Percentiles rank a stretch among this genome's conserved stretches.
phyloP scores from a whole-genome alignment of 2,888 invertebrate genomes.

The Pollenia griseotomentosa region DNA sequence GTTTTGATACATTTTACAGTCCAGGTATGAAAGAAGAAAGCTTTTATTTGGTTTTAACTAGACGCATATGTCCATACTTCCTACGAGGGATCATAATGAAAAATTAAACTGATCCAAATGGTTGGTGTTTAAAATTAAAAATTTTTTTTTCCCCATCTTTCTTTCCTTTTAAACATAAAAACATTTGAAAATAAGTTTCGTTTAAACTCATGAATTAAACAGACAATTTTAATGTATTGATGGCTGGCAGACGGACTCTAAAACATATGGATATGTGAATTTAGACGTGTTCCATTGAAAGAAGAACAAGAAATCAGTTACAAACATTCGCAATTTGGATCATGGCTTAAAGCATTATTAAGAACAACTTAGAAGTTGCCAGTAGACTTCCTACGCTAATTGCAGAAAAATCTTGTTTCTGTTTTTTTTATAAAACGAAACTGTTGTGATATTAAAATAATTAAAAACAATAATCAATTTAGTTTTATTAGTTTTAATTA shows the following conservation, averaged over 20 bases:
- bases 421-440: too few relatives aligned
- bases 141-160: neutral
- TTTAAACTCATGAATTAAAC: conserved; percentile 72
- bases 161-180: conserved; percentile 25
- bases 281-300: conserved; percentile 7
- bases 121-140: conserved; percentile 19
- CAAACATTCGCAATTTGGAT: neutral
- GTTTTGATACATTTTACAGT: conserved; percentile 23
- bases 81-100: conserved; percentile 44
- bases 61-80: neutral
- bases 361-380: neutral
- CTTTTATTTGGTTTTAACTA: neutral
- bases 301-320: neutral
- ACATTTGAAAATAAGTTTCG: conserved; percentile 53
- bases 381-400: neutral
- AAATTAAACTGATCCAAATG: conserved; percentile 46
- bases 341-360: neutral
- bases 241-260: neutral
- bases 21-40: conserved; percentile 39
- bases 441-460: too few relatives aligned
- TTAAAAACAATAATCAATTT: too few relatives aligned
- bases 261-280: conserved; percentile 11
- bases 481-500: too few relatives aligned
- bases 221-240: conserved; percentile 22
- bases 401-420: neutral